These are phyloP conservation scores for Andrena camellia DNA, from an alignment of 2,888 invertebrate species.

Conservation along the genomic window DNA sequence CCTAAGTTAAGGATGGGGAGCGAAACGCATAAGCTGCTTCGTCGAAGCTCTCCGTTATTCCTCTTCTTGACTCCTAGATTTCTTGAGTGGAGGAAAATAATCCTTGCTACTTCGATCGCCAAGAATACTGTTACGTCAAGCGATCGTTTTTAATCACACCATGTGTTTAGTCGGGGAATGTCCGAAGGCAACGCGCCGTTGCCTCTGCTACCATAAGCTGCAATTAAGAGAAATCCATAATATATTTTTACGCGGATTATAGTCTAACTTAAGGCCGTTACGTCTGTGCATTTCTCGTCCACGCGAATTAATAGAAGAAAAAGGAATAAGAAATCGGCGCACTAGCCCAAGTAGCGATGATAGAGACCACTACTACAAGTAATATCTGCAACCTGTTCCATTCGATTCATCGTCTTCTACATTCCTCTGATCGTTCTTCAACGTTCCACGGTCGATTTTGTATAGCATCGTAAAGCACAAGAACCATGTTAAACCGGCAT, in stretches of 20 bases:
- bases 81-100: neutral
- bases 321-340: conserved; percentile 17
- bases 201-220: conserved; percentile 24
- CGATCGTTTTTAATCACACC: conserved; percentile 21
- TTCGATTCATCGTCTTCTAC: conserved; percentile 28
- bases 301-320: conserved; percentile 26
- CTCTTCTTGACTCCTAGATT: conserved; percentile 12
- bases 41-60: neutral
- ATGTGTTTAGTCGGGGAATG: conserved; percentile 32
- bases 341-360: conserved; percentile 56
- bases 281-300: conserved; percentile 27
- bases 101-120: neutral
- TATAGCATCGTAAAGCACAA: neutral
- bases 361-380: conserved; percentile 47
- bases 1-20: conserved; percentile 24
- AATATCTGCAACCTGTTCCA: conserved; percentile 41
- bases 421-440: conserved; percentile 32
- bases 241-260: conserved; percentile 56
- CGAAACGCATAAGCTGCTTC: neutral
- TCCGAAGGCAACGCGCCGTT: conserved; percentile 15
- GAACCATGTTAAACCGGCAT: conserved; percentile 22
- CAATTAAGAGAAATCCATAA: conserved; percentile 53
- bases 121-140: neutral
- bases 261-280: conserved; percentile 44
- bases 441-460: conserved; percentile 4